phyloP scores from a whole-genome alignment of 1,140 invertebrate species.

The Acromyrmex echinatior region DNA sequence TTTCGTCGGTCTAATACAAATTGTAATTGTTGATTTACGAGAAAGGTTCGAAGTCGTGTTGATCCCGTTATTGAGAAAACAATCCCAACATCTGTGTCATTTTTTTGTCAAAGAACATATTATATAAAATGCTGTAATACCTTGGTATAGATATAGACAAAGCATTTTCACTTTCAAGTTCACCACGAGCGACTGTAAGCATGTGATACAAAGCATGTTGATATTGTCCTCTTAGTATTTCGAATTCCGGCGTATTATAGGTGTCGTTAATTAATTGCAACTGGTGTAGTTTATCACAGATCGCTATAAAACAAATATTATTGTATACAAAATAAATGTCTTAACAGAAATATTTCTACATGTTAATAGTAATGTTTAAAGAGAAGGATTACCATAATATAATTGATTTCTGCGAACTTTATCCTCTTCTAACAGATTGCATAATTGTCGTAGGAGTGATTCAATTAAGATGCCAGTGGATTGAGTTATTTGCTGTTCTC shows the following conservation, averaged over 20 bases:
- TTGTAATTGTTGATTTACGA: no score
- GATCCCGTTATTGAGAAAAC: no score
- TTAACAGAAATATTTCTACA: background rate
- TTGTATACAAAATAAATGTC: background rate
- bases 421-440: conserved; percentile 88
- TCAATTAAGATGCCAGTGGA: conserved; percentile 89
- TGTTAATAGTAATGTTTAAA: background rate
- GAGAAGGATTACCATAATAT: conserved; percentile 85
- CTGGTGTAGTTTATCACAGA: conserved; percentile 89
- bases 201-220: conserved; percentile 89
- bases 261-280: conserved; percentile 90
- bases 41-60: no score
- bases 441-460: conserved; percentile 89
- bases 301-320: conserved; percentile 82
- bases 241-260: conserved; percentile 89
- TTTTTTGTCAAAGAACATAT: no score
- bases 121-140: conserved; percentile 35
- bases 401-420: conserved; percentile 86
- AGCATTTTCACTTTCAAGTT: conserved; percentile 78
- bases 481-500: conserved; percentile 74
- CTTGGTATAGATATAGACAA: conserved; percentile 68
- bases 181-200: conserved; percentile 86
- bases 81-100: no score
- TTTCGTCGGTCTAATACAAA: no score
- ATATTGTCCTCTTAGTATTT: conserved; percentile 89